A percentile compares a stretch with the other conserved stretches of the same genome.
Evolutionary conservation across 2,797 vertebrate species (phyloP).

Genomic region (Benthosema pterotum): DNA sequence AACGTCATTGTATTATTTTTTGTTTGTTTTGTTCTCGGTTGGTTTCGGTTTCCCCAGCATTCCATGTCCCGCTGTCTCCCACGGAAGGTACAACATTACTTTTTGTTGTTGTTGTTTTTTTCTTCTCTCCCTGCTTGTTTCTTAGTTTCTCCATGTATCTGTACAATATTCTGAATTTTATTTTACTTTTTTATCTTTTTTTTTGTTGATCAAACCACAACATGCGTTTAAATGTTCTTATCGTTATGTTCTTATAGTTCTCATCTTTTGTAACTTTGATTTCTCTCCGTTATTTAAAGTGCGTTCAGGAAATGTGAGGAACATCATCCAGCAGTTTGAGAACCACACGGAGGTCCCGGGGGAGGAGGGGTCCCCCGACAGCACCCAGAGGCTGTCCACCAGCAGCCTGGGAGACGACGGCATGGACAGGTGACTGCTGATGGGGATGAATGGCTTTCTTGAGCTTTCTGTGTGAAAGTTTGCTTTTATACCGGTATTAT

Average conservation of each 20-base stretch:
- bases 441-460: background rate
- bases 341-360: conserved; percentile 72
- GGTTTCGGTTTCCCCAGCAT: conserved; percentile 81
- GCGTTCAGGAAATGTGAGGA: conserved; percentile 88
- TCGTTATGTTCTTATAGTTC: too few relatives aligned
- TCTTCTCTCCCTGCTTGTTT: conserved; percentile 12
- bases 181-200: background rate
- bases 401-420: conserved; percentile 90
- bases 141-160: background rate
- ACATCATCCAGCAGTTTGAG: conserved; percentile 97
- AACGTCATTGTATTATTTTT: conserved; percentile 46
- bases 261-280: background rate
- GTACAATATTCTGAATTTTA: background rate
- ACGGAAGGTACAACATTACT: conserved; percentile 86
- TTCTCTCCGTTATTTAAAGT: conserved; percentile 39
- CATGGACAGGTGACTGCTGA: conserved; percentile 77
- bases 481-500: too few relatives aligned
- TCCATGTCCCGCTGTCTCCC: conserved; percentile 93
- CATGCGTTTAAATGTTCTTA: too few relatives aligned
- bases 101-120: too few relatives aligned
- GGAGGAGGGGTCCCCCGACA: conserved; percentile 74
- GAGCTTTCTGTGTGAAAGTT: too few relatives aligned
- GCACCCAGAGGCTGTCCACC: conserved; percentile 83
- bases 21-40: conserved; percentile 25
- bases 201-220: too few relatives aligned